Evolutionary conservation across 2,888 invertebrate species (phyloP).

Genomic region (Gymnoscelis rufifasciata): DNA sequence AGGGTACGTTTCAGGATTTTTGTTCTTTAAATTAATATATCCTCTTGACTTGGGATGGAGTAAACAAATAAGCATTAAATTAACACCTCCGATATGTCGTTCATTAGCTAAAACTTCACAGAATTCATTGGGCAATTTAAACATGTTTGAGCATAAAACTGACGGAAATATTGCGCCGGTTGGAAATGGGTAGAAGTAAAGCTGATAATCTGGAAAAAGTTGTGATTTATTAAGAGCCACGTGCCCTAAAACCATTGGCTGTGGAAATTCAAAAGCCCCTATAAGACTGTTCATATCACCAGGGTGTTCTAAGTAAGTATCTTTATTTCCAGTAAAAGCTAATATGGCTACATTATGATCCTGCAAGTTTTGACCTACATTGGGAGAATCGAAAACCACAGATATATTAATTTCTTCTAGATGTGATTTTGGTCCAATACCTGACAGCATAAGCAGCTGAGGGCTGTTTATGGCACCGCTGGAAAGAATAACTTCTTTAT

Average conservation of each 20-base stretch:
- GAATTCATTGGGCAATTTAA: conserved; percentile 14
- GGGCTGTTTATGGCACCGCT: conserved; percentile 43
- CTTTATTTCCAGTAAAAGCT: conserved; percentile 29
- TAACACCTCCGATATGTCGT: conserved; percentile 2
- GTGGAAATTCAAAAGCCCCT: conserved; percentile 22
- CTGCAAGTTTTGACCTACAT: conserved; percentile 41
- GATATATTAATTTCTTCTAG: conserved; percentile 33
- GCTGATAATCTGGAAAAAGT: conserved; percentile 40
- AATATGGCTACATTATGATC: conserved; percentile 36
- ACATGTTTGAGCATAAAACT: conserved; percentile 17
- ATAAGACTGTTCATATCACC: conserved; percentile 26
- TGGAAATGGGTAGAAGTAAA: conserved; percentile 18
- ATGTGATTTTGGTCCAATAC: conserved; percentile 39
- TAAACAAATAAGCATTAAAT: conserved; percentile 7
- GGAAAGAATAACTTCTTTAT: conserved; percentile 40
- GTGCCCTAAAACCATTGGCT: conserved; percentile 23
- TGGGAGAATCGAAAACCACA: conserved; percentile 31
- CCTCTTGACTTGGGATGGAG: conserved; percentile 27
- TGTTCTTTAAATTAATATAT: conserved; percentile 53
- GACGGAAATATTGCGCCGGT: conserved; percentile 9
- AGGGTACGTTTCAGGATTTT: conserved; percentile 67
- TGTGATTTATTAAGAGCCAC: conserved; percentile 35
- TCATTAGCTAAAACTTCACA: conserved; percentile 15
- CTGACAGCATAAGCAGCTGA: conserved; percentile 43
- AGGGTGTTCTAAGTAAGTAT: conserved; percentile 2